Percentiles rank a stretch among this genome's conserved stretches.
Conservation (phyloP, 2,888 invertebrate genomes). For the Ophion costatus region DNA sequence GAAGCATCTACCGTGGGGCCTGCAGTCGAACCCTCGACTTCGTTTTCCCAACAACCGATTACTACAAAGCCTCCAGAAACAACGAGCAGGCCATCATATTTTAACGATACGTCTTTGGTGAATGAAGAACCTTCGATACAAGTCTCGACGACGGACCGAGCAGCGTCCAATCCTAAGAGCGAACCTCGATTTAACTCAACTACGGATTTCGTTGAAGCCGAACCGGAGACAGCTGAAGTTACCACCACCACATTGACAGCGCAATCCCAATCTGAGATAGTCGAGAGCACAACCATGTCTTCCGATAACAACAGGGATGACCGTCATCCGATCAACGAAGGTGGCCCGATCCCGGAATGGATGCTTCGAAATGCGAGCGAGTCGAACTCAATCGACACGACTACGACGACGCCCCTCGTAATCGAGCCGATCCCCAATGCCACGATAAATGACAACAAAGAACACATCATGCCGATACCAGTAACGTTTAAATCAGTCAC, state of each 20-base stretch:
- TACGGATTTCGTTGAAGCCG: constrained; percentile 57
- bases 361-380: constrained; percentile 68
- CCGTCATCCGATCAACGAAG: constrained; percentile 16
- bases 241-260: neutral
- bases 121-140: constrained; percentile 9
- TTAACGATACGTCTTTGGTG: constrained; percentile 28
- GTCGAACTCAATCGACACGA: constrained; percentile 72
- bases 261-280: constrained; percentile 1
- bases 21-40: constrained; percentile 11
- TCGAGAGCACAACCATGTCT: constrained; percentile 47
- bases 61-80: constrained; percentile 1
- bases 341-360: constrained; percentile 18
- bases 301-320: neutral
- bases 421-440: constrained; percentile 63
- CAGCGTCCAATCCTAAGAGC: neutral
- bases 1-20: constrained; percentile 34
- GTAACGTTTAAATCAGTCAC: constrained; percentile 58
- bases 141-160: constrained; percentile 1
- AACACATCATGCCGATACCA: constrained; percentile 72
- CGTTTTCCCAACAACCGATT: constrained; percentile 2
- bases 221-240: constrained; percentile 46
- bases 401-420: constrained; percentile 69
- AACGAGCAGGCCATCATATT: constrained; percentile 67
- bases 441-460: constrained; percentile 65
- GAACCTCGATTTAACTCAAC: constrained; percentile 34